Percentiles rank a stretch among this genome's conserved stretches.
phyloP scores from a whole-genome alignment of 2,113 vertebrate genomes.

The Phyllostomus hastatus region DNA sequence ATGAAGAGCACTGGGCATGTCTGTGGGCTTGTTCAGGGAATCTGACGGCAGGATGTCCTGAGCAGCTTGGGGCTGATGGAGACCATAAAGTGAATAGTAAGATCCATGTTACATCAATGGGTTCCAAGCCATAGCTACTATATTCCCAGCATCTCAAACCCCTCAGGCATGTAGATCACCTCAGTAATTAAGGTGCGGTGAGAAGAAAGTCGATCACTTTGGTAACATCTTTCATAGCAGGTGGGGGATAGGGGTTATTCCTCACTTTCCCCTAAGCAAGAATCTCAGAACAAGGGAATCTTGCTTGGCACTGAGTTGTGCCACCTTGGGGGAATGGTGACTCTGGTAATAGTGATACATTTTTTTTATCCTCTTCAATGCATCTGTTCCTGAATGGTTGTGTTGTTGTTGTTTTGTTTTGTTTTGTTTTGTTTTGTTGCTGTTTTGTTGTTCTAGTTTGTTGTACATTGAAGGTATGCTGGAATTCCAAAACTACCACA shows the following conservation, averaged over 20 bases:
- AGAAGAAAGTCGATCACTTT: not conserved
- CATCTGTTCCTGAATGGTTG: not conserved
- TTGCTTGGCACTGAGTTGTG: not conserved
- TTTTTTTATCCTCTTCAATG: not conserved
- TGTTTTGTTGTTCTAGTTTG: not conserved
- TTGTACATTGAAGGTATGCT: not conserved
- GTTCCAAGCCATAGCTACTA: not conserved
- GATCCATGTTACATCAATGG: not conserved
- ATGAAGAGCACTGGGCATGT: not conserved
- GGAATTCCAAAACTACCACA: not conserved
- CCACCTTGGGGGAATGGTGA: not conserved
- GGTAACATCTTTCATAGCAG: not conserved
- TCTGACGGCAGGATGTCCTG: not conserved
- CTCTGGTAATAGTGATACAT: not conserved
- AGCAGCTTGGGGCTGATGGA: not conserved
- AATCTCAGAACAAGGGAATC: not conserved
- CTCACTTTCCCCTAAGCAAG: not conserved
- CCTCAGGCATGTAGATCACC: not conserved
- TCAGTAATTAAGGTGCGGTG: not conserved
- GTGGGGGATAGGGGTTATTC: not conserved
- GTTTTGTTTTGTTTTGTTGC: not conserved
- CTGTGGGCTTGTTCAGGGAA: not conserved
- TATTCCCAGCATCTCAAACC: not conserved
- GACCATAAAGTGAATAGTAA: not conserved
- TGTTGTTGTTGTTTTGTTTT: not conserved